Evolutionary conservation across 2,113 vertebrate genomes (phyloP), one percentile per base, ranked within the genome.

Genomic region (Oreochromis tanganicae): DNA sequence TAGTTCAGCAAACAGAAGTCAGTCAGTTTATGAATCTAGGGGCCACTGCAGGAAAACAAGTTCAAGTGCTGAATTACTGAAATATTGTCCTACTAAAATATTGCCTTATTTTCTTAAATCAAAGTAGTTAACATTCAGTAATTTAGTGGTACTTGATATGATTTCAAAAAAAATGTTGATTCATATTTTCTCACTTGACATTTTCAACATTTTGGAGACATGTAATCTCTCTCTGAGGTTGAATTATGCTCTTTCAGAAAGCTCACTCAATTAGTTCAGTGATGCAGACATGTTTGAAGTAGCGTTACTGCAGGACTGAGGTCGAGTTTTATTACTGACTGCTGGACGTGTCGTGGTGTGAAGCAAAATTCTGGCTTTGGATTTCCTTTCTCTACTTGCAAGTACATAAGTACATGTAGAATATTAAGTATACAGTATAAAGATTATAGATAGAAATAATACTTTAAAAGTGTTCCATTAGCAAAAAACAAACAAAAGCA

Each of bases 181-280:
- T 83, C 57, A n/a, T 16, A 66, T 52, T 36, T 71, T 54, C 54
- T 57, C 19, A 27, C 21, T 48, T 75, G 68, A 52, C 57, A 68
- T 34, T 66, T 48, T 27, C 8, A 24, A 10, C 34, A 11, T 32
- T 61, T 61, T 84, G 24, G 21, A 38, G 68, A 46, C 21, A 4
- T 16, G 9, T 54, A 84, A 52, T 36, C 27, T 48, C 16, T 54
- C 52, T 73, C 43, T 16, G n/a, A 43, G 48, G 36, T 32, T 86
- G 43, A 87, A 78, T 82, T 82, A 71, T 59, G 46, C 52, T 85
- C n/a, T 85, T 80, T 79, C 14, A 75, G 73, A 17, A 29, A 29
- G 48, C 24, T 54, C n/a, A 12, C 48, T 84, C 54, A 21, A 19
- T 84, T 78, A 84, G 38, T 24, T 73, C 66, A 73, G 24, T 43